Base-by-base conservation (phyloP, 2,113 vertebrate genomes). In the Fulmarus glacialis region DNA sequence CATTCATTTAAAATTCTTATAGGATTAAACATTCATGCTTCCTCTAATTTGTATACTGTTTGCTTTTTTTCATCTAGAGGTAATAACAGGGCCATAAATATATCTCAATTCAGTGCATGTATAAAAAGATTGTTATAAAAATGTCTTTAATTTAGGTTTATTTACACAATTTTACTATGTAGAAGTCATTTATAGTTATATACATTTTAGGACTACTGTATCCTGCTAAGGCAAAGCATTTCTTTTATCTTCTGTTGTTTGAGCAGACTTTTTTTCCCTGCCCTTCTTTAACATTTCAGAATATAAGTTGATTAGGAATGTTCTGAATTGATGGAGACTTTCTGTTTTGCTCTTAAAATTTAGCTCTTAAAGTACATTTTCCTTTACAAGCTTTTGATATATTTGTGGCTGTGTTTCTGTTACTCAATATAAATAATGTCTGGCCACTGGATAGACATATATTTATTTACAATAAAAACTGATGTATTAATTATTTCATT, bases 401-500 rank as follows among this genome's bases (percentile, higher is more conserved):
- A 68, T 98, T 91, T 79, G 79, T 89, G 94, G 78, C 84, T 95
- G 52, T 34, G 8, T 43, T 89, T 95, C 94, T 88, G 50, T 88
- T 89, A 55, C 52, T 50, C 66, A 87, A 36, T 91, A 82, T 70
- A 67, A 93, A 92, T 82, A 93, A 97, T 92, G 20, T 50, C 34
- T 70, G 94, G 52, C 94, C 81, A 83, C 83, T 88, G 59, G 95
- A 90, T 81, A 97, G 78, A 77, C 58, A 47, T 48, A 59, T 75
- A 73, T 93, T 91, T 97, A 90, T 96, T 95, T 85, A 84, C 83
- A 87, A 84, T 78, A 89, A 94, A 84, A 82, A 6, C 63, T 45
- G 84, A 78, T 0, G 0, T 95, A 90, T 95, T 94, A 93, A 93
- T 95, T 92, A 93, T 96, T 98, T 96, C 87, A 77, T 80, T 96